Evolutionary conservation across 2,888 invertebrate genomes (phyloP).

Genomic region (Andricus curvator): DNA sequence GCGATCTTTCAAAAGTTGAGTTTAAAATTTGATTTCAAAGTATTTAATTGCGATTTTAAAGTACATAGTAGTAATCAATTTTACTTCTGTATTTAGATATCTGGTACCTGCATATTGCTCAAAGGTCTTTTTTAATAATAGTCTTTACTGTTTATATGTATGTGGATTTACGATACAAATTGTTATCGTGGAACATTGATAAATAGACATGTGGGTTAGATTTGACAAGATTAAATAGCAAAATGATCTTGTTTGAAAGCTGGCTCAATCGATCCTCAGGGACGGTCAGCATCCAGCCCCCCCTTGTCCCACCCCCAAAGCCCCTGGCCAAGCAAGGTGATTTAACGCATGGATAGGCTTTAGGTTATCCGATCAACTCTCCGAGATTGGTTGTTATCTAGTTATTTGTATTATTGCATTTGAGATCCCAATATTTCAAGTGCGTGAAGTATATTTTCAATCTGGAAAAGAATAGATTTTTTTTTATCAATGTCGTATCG

Average conservation of each 20-base stretch:
- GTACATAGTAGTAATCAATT: not conserved
- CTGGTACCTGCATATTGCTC: not conserved
- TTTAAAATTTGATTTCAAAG: too few species aligned
- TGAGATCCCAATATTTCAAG: not conserved
- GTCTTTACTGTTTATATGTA: not conserved
- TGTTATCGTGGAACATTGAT: not conserved
- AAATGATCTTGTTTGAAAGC: constrained; percentile 23
- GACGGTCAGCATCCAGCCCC: constrained; percentile 28
- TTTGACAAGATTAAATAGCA: constrained; percentile 17
- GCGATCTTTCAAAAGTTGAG: too few species aligned
- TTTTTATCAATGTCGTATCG: not conserved
- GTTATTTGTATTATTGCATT: constrained; percentile 6
- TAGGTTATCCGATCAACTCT: constrained; percentile 12
- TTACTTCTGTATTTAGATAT: not conserved
- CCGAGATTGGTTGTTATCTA: constrained; percentile 10
- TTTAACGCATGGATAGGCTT: constrained; percentile 22
- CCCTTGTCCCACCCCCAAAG: not conserved
- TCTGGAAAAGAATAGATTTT: not conserved
- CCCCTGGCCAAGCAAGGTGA: constrained; percentile 27
- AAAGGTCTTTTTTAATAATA: not conserved
- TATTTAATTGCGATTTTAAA: too few species aligned
- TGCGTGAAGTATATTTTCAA: not conserved
- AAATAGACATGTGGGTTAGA: not conserved
- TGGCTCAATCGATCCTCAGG: constrained; percentile 15
- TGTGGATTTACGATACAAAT: not conserved